These are phyloP conservation scores for Phyllotreta cruciferae DNA, from an alignment of 2,888 invertebrate species.

Conservation along the genomic window DNA sequence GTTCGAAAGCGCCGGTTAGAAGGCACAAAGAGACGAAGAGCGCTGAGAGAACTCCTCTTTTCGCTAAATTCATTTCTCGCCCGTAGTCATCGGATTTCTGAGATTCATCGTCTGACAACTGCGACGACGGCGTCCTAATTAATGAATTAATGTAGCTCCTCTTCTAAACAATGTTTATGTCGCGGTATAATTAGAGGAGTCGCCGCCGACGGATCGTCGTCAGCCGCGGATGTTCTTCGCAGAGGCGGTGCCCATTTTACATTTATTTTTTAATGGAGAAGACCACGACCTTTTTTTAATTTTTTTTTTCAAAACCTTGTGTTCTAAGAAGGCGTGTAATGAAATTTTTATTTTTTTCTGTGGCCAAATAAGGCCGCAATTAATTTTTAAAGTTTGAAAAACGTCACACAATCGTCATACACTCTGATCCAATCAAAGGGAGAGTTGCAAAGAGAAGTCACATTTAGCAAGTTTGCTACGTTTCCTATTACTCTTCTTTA, in stretches of 20 bases:
- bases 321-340: too few species aligned
- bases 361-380: too few species aligned
- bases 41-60: constrained; percentile 10
- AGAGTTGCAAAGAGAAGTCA: too few species aligned
- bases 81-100: constrained; percentile 37
- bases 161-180: constrained; percentile 63
- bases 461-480: too few species aligned
- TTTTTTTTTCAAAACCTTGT: too few species aligned
- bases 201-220: constrained; percentile 56
- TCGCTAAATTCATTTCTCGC: constrained; percentile 26
- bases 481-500: too few species aligned
- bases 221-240: not conserved
- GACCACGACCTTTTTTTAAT: too few species aligned
- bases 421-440: too few species aligned
- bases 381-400: too few species aligned
- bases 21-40: constrained; percentile 30
- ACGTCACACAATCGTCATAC: too few species aligned
- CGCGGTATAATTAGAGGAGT: constrained; percentile 60
- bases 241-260: constrained; percentile 5
- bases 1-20: constrained; percentile 25
- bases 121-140: constrained; percentile 58
- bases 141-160: constrained; percentile 63
- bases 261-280: too few species aligned
- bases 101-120: constrained; percentile 32
- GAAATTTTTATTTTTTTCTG: too few species aligned